Evolutionary conservation across 2,797 vertebrate species (phyloP).

Genomic region (Crax fasciolata): DNA sequence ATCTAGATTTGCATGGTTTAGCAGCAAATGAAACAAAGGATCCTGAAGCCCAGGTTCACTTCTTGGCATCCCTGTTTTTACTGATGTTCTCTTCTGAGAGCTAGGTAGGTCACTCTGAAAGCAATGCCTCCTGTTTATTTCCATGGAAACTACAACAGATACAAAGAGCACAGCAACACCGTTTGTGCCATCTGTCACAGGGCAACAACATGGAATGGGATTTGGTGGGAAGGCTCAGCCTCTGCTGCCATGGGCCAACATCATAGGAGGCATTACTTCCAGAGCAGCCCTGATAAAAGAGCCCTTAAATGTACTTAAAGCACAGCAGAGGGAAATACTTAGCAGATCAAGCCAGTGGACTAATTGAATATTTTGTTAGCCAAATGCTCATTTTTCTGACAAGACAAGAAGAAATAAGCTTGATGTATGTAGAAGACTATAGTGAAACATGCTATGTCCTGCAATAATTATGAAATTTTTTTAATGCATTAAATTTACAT

Average conservation of each 20-base stretch:
- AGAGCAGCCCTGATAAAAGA: background rate
- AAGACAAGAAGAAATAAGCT: background rate
- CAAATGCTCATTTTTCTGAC: background rate
- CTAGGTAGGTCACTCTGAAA: background rate
- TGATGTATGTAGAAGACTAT: background rate
- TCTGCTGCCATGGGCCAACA: no score
- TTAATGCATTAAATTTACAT: background rate
- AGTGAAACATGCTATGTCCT: background rate
- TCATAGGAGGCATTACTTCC: no score
- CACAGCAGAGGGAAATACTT: background rate
- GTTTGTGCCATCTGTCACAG: background rate
- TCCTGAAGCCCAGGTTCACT: background rate
- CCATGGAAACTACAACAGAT: background rate
- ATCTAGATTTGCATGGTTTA: background rate
- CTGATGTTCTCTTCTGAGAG: background rate
- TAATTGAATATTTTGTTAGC: background rate
- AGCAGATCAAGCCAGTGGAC: background rate
- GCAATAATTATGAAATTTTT: background rate
- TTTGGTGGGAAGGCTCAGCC: no score
- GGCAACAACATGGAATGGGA: no score
- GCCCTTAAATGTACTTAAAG: background rate
- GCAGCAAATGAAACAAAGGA: background rate
- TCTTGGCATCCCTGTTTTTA: background rate
- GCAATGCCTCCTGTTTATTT: background rate
- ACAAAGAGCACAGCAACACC: background rate